Conservation (phyloP, 2,113 vertebrate genomes). For the Tetraodon nigroviridis region DNA sequence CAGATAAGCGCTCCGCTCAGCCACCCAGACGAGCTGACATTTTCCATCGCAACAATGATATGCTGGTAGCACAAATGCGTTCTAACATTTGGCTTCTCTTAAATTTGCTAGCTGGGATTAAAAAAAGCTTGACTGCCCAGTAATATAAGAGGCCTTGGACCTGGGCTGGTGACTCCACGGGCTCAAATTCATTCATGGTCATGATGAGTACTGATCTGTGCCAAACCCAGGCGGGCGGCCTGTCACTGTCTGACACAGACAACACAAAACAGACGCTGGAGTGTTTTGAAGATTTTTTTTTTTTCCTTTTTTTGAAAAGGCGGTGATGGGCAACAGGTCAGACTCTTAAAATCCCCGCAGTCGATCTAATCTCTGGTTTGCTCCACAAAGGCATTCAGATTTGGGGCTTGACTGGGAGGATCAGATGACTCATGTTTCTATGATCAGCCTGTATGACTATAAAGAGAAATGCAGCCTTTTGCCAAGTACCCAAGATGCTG, state of each 20-base stretch:
- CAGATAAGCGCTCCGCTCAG: neutral
- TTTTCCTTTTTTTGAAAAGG: conserved; percentile 30
- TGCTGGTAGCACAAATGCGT: conserved; percentile 27
- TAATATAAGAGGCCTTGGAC: conserved; percentile 46
- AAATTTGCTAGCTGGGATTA: conserved; percentile 43
- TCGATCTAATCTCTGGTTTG: conserved; percentile 49
- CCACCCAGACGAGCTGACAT: neutral
- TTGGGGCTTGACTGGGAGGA: conserved; percentile 61
- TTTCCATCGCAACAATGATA: conserved; percentile 9
- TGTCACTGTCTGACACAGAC: conserved; percentile 10
- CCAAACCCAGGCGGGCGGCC: conserved; percentile 30
- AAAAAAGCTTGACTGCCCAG: conserved; percentile 33
- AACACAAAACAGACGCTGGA: conserved; percentile 17
- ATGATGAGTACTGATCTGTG: conserved; percentile 24
- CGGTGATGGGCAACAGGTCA: conserved; percentile 29
- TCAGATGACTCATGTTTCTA: conserved; percentile 74
- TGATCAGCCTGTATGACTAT: conserved; percentile 63
- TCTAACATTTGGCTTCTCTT: conserved; percentile 17
- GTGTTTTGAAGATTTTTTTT: conserved; percentile 26
- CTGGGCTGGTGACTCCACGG: conserved; percentile 37
- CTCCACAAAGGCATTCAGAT: conserved; percentile 60
- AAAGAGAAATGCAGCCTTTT: conserved; percentile 62
- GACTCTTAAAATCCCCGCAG: conserved; percentile 33
- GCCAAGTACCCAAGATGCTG: conserved; percentile 46
- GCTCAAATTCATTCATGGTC: conserved; percentile 56